Evolutionary conservation across 1,140 invertebrate species (phyloP).

Genomic region (Apis cerana): DNA sequence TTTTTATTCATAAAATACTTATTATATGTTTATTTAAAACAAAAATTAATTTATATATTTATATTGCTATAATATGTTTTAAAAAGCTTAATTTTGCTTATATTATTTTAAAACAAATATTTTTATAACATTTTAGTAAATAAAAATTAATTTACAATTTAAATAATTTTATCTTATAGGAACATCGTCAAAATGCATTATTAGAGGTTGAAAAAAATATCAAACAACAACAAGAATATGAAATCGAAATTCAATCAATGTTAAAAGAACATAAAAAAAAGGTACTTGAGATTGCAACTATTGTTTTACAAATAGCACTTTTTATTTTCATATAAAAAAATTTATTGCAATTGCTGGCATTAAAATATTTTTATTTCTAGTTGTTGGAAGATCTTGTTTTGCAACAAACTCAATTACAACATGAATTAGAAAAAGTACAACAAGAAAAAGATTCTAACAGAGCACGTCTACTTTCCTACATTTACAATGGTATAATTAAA

Average conservation of each 20-base stretch:
- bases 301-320: constrained; percentile 24
- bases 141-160: background rate
- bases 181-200: constrained; percentile 80
- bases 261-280: constrained; percentile 82
- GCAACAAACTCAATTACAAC: constrained; percentile 85
- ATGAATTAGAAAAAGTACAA: constrained; percentile 85
- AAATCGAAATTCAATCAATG: constrained; percentile 81
- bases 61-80: background rate
- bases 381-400: constrained; percentile 84
- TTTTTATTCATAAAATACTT: constrained; percentile 29
- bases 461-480: constrained; percentile 80
- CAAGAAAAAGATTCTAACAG: constrained; percentile 84
- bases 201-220: constrained; percentile 82
- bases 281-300: constrained; percentile 68
- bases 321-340: background rate
- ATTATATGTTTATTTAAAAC: background rate
- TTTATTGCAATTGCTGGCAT: background rate
- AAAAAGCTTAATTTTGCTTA: constrained; percentile 12
- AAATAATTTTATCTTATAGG: constrained; percentile 71
- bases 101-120: constrained; percentile 1
- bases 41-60: constrained; percentile 19
- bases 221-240: constrained; percentile 81
- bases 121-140: background rate
- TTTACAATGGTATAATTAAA: constrained; percentile 72
- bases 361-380: constrained; percentile 70